Evolutionary conservation across 1,140 invertebrate genomes (phyloP).

Genomic region (Plectus sambesii): DNA sequence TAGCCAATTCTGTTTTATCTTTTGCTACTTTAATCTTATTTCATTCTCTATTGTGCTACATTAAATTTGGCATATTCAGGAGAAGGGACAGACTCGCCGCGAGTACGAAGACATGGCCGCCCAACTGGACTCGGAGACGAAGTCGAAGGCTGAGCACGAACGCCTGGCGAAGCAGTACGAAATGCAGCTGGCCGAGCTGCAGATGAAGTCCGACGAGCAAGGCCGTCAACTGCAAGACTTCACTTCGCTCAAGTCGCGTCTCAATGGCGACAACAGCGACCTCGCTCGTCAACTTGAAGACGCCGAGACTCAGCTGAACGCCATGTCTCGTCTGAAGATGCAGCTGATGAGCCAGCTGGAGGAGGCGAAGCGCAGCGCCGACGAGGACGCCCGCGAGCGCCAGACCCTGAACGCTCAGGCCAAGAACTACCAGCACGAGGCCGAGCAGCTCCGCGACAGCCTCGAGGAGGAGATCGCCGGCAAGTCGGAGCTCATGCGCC

Average conservation of each 20-base stretch:
- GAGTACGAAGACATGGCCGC: constrained; percentile 61
- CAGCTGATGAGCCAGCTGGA: constrained; percentile 81
- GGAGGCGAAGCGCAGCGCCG: constrained; percentile 85
- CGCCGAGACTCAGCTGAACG: constrained; percentile 84
- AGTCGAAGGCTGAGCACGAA: constrained; percentile 95
- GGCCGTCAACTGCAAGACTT: constrained; percentile 25
- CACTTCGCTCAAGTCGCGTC: constrained; percentile 96
- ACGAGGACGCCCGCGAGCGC: constrained; percentile 65
- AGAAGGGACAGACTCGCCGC: no score
- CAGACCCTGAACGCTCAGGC: not conserved
- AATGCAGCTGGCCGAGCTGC: constrained; percentile 26
- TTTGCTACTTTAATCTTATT: no score
- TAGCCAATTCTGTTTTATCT: not conserved
- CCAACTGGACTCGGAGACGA: constrained; percentile 91
- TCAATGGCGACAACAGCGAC: constrained; percentile 90
- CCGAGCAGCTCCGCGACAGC: constrained; percentile 75
- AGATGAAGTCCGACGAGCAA: constrained; percentile 28
- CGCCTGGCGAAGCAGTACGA: constrained; percentile 93
- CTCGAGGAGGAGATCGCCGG: constrained; percentile 75
- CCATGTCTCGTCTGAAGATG: constrained; percentile 89
- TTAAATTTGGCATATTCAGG: no score
- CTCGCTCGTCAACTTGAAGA: constrained; percentile 82
- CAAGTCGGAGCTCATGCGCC: constrained; percentile 63
- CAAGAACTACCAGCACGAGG: not conserved
- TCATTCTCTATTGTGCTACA: no score